These are phyloP conservation scores for Melinaea marsaeus DNA, from an alignment of 2,888 invertebrate species.

Conservation along the genomic window DNA sequence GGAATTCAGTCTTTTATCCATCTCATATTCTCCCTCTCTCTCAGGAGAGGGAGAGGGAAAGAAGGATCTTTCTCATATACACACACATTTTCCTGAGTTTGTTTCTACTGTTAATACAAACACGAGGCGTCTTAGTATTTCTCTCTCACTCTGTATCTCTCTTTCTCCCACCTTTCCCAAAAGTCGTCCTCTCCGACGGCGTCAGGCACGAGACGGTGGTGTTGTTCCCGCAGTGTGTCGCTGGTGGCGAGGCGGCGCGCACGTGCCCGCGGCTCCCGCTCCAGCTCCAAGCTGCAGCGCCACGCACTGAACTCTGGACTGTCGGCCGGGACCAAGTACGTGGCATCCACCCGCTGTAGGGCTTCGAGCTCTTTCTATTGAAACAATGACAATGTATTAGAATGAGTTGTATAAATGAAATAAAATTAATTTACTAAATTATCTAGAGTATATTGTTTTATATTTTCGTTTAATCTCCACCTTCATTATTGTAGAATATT, in stretches of 20 bases:
- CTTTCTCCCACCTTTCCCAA: constrained; percentile 82
- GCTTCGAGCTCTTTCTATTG: constrained; percentile 83
- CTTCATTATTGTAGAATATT: too few relatives aligned
- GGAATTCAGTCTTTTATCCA: too few relatives aligned
- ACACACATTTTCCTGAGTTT: too few relatives aligned
- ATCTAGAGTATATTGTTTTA: background rate
- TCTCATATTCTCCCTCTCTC: too few relatives aligned
- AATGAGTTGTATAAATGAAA: background rate
- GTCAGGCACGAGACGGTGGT: constrained; percentile 83
- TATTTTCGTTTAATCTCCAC: background rate
- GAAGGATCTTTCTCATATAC: too few relatives aligned
- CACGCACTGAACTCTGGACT: constrained; percentile 70
- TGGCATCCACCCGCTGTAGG: constrained; percentile 84
- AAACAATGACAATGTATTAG: background rate
- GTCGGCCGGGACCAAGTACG: constrained; percentile 83
- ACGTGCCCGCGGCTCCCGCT: constrained; percentile 38
- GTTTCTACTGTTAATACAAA: too few relatives aligned
- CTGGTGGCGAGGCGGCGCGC: constrained; percentile 47
- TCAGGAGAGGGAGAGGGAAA: too few relatives aligned
- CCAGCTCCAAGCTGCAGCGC: constrained; percentile 54
- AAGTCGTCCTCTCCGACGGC: constrained; percentile 85
- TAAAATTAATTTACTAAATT: too few relatives aligned
- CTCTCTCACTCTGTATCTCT: background rate
- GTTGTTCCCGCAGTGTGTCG: constrained; percentile 78
- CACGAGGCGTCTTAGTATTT: too few relatives aligned